A percentile compares a stretch with the other conserved stretches of the same genome.
phyloP scores from a whole-genome alignment of 2,888 invertebrate species.

The Neuroscelio doddi region DNA sequence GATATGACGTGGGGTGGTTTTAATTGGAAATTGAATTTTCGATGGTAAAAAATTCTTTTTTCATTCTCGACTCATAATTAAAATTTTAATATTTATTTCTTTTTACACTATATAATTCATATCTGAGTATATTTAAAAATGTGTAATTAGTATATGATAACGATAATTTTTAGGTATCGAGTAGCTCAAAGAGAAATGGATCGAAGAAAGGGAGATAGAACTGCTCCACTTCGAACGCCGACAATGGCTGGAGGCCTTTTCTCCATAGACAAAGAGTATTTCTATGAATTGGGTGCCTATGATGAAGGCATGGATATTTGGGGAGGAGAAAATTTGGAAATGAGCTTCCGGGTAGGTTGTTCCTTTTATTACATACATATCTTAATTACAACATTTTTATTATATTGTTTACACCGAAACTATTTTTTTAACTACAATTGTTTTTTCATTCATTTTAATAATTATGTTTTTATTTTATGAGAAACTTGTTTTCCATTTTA shows the following conservation, averaged over 20 bases:
- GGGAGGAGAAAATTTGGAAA: conserved; percentile 97
- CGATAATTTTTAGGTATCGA: conserved; percentile 82
- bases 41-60: conserved; percentile 80
- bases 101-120: not conserved
- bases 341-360: conserved; percentile 90
- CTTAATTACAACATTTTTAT: conserved; percentile 1
- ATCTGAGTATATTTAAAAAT: not conserved
- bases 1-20: conserved; percentile 99
- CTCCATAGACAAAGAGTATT: conserved; percentile 96
- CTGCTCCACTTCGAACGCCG: conserved; percentile 93
- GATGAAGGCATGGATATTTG: conserved; percentile 99
- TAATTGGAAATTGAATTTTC: conserved; percentile 99
- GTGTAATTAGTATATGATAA: not conserved
- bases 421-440: too few relatives aligned
- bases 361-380: conserved; percentile 24
- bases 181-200: conserved; percentile 98
- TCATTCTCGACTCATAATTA: not conserved
- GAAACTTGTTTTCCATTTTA: too few relatives aligned
- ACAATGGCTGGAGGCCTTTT: conserved; percentile 99
- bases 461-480: too few relatives aligned
- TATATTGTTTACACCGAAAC: not conserved
- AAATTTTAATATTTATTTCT: not conserved
- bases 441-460: too few relatives aligned
- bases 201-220: conserved; percentile 92
- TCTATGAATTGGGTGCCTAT: conserved; percentile 97